Evolutionary conservation across 2,113 vertebrate genomes (phyloP).

Genomic region (Delphinus delphis): DNA sequence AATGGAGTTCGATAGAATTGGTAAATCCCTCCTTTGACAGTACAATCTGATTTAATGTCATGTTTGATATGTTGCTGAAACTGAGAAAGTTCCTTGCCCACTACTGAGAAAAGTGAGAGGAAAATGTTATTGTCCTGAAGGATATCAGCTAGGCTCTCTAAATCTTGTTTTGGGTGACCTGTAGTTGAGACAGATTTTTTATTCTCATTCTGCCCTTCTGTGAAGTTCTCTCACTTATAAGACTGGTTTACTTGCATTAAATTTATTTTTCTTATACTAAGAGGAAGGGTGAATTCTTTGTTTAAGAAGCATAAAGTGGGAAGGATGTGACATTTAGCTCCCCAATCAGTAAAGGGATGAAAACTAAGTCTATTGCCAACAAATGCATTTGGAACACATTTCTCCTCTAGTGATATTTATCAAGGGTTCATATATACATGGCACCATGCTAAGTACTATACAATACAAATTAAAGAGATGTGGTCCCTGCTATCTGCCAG

Average conservation of each 20-base stretch:
- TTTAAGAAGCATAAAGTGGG: slow-evolving; percentile 31
- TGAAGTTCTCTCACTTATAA: background rate
- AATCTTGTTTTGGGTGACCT: background rate
- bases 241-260: background rate
- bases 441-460: slow-evolving; percentile 43
- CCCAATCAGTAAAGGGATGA: background rate
- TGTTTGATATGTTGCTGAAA: background rate
- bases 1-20: background rate
- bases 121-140: background rate
- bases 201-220: background rate
- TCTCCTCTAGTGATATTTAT: slow-evolving; percentile 49
- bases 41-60: background rate
- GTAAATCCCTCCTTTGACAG: background rate
- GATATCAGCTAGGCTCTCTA: background rate
- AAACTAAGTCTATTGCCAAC: slow-evolving; percentile 35
- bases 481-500: background rate
- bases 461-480: slow-evolving; percentile 60
- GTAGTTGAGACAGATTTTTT: background rate
- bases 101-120: background rate
- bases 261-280: background rate
- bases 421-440: slow-evolving; percentile 18
- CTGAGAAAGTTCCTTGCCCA: background rate
- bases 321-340: slow-evolving; percentile 23
- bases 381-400: slow-evolving; percentile 57
- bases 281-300: background rate